A percentile compares a stretch with the other conserved stretches of the same genome.
Evolutionary conservation across 2,113 vertebrate genomes (phyloP).

Genomic region (Pongo pygmaeus): DNA sequence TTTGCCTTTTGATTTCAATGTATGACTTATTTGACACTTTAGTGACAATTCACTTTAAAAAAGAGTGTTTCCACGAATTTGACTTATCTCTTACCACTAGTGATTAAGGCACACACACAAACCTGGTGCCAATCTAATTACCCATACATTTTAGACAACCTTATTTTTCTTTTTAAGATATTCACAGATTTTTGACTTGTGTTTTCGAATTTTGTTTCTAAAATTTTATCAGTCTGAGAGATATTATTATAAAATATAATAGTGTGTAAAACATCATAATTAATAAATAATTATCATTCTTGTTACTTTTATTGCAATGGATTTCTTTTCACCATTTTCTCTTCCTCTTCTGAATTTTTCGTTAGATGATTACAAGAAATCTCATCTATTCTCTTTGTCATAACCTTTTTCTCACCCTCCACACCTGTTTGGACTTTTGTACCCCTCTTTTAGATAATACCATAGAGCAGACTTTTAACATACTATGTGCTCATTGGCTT

Average conservation of each 20-base stretch:
- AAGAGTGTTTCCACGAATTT: neutral
- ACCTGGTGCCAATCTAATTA: neutral
- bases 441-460: neutral
- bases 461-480: neutral
- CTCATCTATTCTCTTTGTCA: neutral
- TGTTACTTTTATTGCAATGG: neutral
- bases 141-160: neutral
- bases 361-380: neutral
- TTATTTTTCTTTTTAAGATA: neutral
- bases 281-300: neutral
- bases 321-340: neutral
- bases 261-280: neutral
- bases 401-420: neutral
- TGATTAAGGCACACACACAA: neutral
- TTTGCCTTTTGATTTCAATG: neutral
- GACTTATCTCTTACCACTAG: neutral
- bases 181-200: neutral
- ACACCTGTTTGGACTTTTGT: neutral
- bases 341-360: neutral
- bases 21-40: neutral
- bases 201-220: neutral
- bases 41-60: neutral
- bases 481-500: neutral
- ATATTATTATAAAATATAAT: neutral
- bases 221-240: neutral